Percentiles rank a stretch among this genome's conserved stretches.
phyloP scores from a whole-genome alignment of 1,140 invertebrate genomes.

The Penaeus vannamei region DNA sequence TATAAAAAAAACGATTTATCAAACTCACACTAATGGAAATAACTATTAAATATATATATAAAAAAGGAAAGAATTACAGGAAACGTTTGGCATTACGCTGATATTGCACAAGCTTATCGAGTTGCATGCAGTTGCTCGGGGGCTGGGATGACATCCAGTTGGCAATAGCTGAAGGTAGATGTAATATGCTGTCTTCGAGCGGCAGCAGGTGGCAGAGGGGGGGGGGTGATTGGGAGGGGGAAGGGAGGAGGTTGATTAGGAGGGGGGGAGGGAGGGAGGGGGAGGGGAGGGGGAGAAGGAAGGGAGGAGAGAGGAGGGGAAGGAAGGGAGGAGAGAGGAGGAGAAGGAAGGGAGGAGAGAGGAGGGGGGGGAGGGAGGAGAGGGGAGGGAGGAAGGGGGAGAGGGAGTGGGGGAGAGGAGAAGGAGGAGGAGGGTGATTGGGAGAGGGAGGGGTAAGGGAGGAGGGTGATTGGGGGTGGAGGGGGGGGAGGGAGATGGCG shows the following conservation, averaged over 20 bases:
- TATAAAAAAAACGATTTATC: too few species aligned
- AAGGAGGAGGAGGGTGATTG: neutral
- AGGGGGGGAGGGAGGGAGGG: neutral
- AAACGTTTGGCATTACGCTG: too few species aligned
- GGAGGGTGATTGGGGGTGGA: neutral
- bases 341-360: neutral
- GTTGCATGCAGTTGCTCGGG: too few species aligned
- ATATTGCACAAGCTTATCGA: too few species aligned
- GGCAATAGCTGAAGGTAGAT: too few species aligned
- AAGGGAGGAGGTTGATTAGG: neutral
- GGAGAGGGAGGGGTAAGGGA: neutral
- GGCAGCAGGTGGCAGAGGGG: neutral
- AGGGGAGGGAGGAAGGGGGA: neutral
- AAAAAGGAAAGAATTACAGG: too few species aligned
- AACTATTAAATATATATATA: too few species aligned
- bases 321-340: neutral
- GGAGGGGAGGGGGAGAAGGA: neutral
- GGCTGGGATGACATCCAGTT: too few species aligned
- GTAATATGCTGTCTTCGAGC: too few species aligned
- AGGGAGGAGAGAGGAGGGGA: neutral
- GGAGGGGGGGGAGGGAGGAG: neutral
- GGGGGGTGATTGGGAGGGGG: neutral
- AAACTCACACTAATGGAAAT: too few species aligned
- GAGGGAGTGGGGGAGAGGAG: slow-evolving; percentile 7
- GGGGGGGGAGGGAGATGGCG: neutral